A percentile compares a stretch with the other conserved stretches of the same genome.
These are phyloP conservation scores for Crocallis elinguaria DNA, from an alignment of 2,888 invertebrate species.

Conservation along the genomic window DNA sequence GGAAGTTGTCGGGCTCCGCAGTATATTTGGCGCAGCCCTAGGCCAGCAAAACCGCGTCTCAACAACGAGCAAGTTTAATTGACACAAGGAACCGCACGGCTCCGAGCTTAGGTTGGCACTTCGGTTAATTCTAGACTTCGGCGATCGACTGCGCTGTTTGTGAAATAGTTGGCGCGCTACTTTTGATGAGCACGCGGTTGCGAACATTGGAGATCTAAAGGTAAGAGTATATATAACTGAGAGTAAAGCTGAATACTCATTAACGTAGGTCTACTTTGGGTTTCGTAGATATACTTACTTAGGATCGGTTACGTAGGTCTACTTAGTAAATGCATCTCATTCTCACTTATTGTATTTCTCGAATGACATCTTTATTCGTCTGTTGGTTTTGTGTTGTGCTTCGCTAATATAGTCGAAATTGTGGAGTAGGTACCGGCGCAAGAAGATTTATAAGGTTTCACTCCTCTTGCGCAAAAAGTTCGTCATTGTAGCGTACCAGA, in stretches of 20 bases:
- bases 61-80: constrained; percentile 52
- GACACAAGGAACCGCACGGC: constrained; percentile 50
- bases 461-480: no score
- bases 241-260: background rate
- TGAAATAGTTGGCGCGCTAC: constrained; percentile 23
- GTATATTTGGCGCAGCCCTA: constrained; percentile 46
- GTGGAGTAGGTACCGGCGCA: no score
- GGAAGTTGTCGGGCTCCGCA: constrained; percentile 39
- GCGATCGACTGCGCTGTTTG: constrained; percentile 26
- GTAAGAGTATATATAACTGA: background rate
- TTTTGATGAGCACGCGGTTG: constrained; percentile 12
- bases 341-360: no score
- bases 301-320: no score
- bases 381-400: no score
- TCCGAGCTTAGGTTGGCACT: constrained; percentile 15
- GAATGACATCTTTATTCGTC: no score
- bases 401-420: no score
- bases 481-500: no score
- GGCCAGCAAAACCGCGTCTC: constrained; percentile 26
- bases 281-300: no score
- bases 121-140: constrained; percentile 30
- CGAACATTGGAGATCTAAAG: background rate
- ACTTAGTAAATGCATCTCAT: no score
- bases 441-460: no score
- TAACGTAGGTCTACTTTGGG: no score